Evolutionary conservation across 1,140 invertebrate genomes (phyloP), one percentile per base, ranked within the genome.

Genomic region (Chelonus insularis): DNA sequence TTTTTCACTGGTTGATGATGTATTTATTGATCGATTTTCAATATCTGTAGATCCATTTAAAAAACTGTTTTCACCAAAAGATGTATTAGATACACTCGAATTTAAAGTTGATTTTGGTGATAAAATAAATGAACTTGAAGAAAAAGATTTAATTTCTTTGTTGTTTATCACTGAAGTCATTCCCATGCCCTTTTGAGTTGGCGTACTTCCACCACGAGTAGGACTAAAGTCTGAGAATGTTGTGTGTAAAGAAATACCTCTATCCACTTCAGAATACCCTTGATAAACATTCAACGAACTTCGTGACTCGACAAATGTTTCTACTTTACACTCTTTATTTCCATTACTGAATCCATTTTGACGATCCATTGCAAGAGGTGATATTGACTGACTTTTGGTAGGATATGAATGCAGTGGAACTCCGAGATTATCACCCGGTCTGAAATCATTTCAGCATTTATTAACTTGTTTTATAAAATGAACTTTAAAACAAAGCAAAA

Each of bases 1-100:
- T 70, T 89, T 90, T 67, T 86, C 86, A 45, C 86, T 85, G 69
- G 77, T 83, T 0, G 68, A 62, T 6, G 75, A 68, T 20, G 74
- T 77, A 39, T 82, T 71, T 54, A 80, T 14, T 11, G 67, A 59
- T 32, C 67, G 65, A 55, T 51, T 71, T 0, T 69, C 67, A 9
- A 34, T 56, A 7, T 76, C 71, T 41, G 57, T 43, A 8, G 63
- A 52, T 12, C 75, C 77, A 57, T 82, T 81, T 3, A 66, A 47
- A 60, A 75, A 59, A 60, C 65, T 77, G 20, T 64, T 66, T 11
- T 77, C 72, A 45, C 59, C 67, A 48, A 70, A 69, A 52, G 73
- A 54, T 11, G 34, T 52, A 37, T 52, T 45, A 4, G n/a, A 18
- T 16, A 29, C 29, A 57, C 23, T 45, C 7, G 9, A 75, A 18